Percentiles rank a stretch among this genome's conserved stretches.
Conservation (phyloP, 1,140 invertebrate genomes). For the Holcopasites calliopsidis region DNA sequence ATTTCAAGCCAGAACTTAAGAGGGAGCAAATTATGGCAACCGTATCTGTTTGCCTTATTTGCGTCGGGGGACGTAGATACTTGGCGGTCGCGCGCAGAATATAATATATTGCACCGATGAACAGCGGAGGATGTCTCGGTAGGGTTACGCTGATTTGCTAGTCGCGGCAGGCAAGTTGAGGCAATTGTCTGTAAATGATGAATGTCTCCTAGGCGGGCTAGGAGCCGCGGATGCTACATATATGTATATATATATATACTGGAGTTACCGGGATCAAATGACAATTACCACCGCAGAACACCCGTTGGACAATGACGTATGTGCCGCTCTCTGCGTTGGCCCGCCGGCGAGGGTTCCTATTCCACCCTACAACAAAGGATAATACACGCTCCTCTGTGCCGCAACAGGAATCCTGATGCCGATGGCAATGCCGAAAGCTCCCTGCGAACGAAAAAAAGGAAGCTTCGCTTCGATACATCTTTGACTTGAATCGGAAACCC, state of each 20-base stretch:
- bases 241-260: too few relatives aligned
- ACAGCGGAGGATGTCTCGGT: constrained; percentile 44
- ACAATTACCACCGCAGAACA: constrained; percentile 73
- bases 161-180: constrained; percentile 66
- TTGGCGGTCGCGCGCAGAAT: constrained; percentile 47
- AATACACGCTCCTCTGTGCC: constrained; percentile 54
- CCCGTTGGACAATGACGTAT: constrained; percentile 72
- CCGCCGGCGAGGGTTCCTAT: constrained; percentile 47
- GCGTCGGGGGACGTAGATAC: constrained; percentile 22
- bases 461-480: not conserved
- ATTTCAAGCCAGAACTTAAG: too few relatives aligned
- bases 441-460: too few relatives aligned
- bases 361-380: constrained; percentile 64
- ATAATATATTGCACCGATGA: constrained; percentile 59
- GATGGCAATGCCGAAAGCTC: not conserved
- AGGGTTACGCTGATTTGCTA: constrained; percentile 40
- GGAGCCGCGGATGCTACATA: constrained; percentile 55
- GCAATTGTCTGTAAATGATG: constrained; percentile 76
- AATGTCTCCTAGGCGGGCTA: constrained; percentile 64
- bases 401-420: constrained; percentile 29
- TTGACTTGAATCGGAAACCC: not conserved
- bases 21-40: too few relatives aligned
- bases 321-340: constrained; percentile 59
- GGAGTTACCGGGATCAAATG: constrained; percentile 71
- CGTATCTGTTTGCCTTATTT: too few relatives aligned